These are phyloP conservation scores for Eilema sororculum DNA, from an alignment of 2,888 invertebrate genomes.

Conservation along the genomic window DNA sequence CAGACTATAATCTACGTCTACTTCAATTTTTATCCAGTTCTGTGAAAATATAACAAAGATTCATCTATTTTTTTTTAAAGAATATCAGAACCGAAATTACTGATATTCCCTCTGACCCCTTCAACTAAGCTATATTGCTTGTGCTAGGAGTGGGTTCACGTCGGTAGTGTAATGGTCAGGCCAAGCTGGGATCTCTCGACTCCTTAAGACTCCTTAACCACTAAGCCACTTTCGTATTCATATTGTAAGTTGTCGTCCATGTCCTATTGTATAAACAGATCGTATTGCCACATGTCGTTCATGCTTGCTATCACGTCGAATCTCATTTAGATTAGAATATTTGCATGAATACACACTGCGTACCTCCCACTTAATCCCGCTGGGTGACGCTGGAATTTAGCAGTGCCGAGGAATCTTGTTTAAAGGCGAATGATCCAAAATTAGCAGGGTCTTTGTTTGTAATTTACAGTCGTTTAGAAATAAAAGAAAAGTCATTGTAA, in stretches of 20 bases:
- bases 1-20: too few relatives aligned
- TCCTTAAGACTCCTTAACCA: too few relatives aligned
- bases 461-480: background rate
- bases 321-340: constrained; percentile 53
- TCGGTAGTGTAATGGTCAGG: too few relatives aligned
- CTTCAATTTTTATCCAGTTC: too few relatives aligned
- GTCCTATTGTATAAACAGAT: constrained; percentile 19
- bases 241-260: constrained; percentile 8
- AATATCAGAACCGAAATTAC: too few relatives aligned
- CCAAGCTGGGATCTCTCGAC: too few relatives aligned
- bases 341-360: constrained; percentile 44
- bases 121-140: too few relatives aligned
- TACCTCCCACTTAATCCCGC: constrained; percentile 25
- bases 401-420: constrained; percentile 24
- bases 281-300: constrained; percentile 35
- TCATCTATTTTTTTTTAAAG: too few relatives aligned
- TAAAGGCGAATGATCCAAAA: constrained; percentile 30
- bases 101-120: too few relatives aligned
- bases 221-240: background rate
- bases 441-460: background rate
- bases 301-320: constrained; percentile 40
- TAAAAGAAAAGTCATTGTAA: background rate
- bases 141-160: too few relatives aligned
- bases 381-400: constrained; percentile 39
- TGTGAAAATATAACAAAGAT: background rate